Base-by-base conservation (phyloP, 64 coral and sea anemone species). In the Actinia tenebrosa region DNA sequence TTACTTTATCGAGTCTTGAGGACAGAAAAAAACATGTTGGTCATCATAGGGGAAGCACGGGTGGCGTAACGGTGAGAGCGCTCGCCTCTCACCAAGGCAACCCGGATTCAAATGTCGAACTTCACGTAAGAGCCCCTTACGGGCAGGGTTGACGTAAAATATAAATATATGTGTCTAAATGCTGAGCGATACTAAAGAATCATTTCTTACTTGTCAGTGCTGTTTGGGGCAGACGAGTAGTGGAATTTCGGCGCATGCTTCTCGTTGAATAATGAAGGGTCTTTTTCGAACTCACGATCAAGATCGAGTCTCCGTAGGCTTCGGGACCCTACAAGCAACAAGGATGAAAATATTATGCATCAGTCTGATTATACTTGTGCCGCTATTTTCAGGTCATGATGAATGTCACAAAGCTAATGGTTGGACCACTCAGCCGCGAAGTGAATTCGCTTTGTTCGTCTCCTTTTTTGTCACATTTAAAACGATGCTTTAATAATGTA, bases 221-320 rank as follows among this genome's bases (percentile, higher is more conserved):
- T 90, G 44, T 88, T 92, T 16, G 91, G 91, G 9, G 91, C 86
- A 42, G 94, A 92, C 3, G 88, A 89, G 23, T 92, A 92, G 22
- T 91, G 89, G 80, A 89, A 89, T 53, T 78, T 60, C n/a, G 71
- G 44, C 16, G 89, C 47, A 53, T 89, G 86, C 25, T 93, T 93
- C 16, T 93, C 91, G 50, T 43, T 88, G 60, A 90, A 93, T 17
- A 86, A 63, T 11, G 90, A 64, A 23, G 89, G 71, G 62, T 96
- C 94, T 87, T 84, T 93, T 1, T 92, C 89, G 77, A 96, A 93
- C 6, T 93, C 85, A 22, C 80, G 87, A 80, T 96, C 94, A 85
- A 96, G 91, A 79, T 88, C 91, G 63, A 96, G 87, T 93, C 88
- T 92, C 53, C 90, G 53, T 45, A 85, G 60, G 56, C 83, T 85